Percentiles rank a stretch among this genome's conserved stretches.
Conservation (phyloP, 2,113 vertebrate species). For the Mormyrus iriodes region DNA sequence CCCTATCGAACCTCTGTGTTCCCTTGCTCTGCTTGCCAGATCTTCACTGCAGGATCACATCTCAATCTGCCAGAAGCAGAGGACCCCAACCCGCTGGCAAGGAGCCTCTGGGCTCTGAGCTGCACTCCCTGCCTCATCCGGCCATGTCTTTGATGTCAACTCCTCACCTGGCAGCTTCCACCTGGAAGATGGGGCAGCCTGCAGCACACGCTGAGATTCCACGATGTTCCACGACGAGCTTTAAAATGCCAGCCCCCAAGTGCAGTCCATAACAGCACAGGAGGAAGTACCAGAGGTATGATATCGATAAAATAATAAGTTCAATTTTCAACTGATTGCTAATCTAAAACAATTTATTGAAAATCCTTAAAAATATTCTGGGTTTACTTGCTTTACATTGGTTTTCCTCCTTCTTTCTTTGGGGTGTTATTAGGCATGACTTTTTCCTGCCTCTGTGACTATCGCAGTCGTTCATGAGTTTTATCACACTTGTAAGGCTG, state of each 20-base stretch:
- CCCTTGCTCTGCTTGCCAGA: not conserved
- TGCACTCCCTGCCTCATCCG: not conserved
- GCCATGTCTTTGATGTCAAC: not conserved
- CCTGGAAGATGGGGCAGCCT: not conserved
- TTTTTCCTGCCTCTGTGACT: not conserved
- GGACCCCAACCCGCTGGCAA: not conserved
- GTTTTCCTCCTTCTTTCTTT: not conserved
- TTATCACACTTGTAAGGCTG: not conserved
- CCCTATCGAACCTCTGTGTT: not conserved
- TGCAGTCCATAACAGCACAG: not conserved
- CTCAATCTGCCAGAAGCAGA: not conserved
- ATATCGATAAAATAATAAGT: not conserved
- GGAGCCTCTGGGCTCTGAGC: not conserved
- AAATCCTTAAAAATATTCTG: not conserved
- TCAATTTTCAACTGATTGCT: not conserved
- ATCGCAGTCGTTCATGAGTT: not conserved
- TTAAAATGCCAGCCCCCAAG: not conserved
- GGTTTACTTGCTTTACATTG: not conserved
- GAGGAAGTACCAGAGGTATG: not conserved
- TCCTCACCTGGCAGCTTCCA: not conserved
- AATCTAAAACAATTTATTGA: not conserved
- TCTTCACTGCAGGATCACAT: not conserved
- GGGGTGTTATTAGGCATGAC: not conserved
- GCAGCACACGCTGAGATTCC: not conserved
- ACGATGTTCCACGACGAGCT: not conserved